Evolutionary conservation across 2,797 vertebrate genomes (phyloP).

Genomic region (Bufotes viridis): DNA sequence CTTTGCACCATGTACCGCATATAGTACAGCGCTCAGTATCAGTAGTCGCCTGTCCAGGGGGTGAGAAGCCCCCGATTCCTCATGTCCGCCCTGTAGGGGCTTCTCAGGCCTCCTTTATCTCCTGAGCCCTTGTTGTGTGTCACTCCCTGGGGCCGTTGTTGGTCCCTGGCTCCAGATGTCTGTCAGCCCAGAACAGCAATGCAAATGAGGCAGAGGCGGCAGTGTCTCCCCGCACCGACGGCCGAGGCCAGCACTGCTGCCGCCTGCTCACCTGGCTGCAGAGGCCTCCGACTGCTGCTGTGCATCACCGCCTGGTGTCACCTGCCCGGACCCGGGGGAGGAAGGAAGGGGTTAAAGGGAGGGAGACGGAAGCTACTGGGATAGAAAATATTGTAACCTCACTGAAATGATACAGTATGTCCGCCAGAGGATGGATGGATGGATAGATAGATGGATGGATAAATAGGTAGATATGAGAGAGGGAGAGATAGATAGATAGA

Average conservation of each 20-base stretch:
- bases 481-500: too few relatives aligned
- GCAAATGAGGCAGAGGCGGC: conserved; percentile 68
- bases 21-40: too few relatives aligned
- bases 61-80: not conserved
- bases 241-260: not conserved
- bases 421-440: too few relatives aligned
- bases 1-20: too few relatives aligned
- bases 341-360: too few relatives aligned
- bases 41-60: not conserved
- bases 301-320: not conserved
- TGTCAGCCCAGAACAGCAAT: conserved; percentile 72
- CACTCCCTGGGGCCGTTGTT: conserved; percentile 66
- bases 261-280: conserved; percentile 11
- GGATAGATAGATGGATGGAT: too few relatives aligned
- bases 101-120: conserved; percentile 61
- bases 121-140: conserved; percentile 66
- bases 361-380: too few relatives aligned
- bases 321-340: not conserved
- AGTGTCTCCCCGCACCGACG: conserved; percentile 59
- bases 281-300: not conserved
- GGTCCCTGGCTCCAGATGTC: conserved; percentile 72
- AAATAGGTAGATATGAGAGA: too few relatives aligned
- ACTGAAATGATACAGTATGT: too few relatives aligned
- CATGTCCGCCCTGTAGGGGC: not conserved
- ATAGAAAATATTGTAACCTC: too few relatives aligned